Percentiles rank a stretch among this genome's conserved stretches.
Conservation (phyloP, 2,888 invertebrate genomes). For the Nineta flava region DNA sequence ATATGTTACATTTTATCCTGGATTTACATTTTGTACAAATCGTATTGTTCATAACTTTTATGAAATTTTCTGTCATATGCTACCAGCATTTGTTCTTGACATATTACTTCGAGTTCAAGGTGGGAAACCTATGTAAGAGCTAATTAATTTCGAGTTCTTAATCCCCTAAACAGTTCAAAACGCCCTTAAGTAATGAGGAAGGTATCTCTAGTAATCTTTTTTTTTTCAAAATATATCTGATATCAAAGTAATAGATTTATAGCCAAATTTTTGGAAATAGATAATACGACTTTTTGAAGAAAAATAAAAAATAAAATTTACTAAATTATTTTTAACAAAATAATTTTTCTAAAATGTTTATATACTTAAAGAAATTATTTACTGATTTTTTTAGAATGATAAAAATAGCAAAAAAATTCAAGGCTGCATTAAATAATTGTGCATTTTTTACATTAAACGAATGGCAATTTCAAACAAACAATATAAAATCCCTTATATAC, state of each 20-base stretch:
- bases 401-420: slow-evolving; percentile 65
- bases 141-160: too few species aligned
- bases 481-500: slow-evolving; percentile 39
- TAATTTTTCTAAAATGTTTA: too few species aligned
- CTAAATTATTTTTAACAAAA: too few species aligned
- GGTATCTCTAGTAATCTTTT: too few species aligned
- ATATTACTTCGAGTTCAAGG: slow-evolving; percentile 53
- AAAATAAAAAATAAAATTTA: too few species aligned
- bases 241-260: too few species aligned
- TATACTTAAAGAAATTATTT: too few species aligned
- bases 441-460: slow-evolving; percentile 75
- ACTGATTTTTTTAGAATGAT: slow-evolving; percentile 48
- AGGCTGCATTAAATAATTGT: slow-evolving; percentile 59
- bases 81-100: slow-evolving; percentile 76
- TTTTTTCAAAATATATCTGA: too few species aligned
- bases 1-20: slow-evolving; percentile 75
- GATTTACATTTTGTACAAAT: slow-evolving; percentile 57
- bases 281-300: too few species aligned
- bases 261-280: too few species aligned
- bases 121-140: slow-evolving; percentile 71
- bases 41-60: slow-evolving; percentile 57
- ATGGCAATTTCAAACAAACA: slow-evolving; percentile 59
- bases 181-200: too few species aligned
- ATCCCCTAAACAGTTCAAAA: too few species aligned
- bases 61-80: slow-evolving; percentile 59